Percentiles rank a stretch among this genome's conserved stretches.
These are phyloP conservation scores for Magallana nippona DNA, from an alignment of 2,888 invertebrate genomes.

Conservation along the genomic window DNA sequence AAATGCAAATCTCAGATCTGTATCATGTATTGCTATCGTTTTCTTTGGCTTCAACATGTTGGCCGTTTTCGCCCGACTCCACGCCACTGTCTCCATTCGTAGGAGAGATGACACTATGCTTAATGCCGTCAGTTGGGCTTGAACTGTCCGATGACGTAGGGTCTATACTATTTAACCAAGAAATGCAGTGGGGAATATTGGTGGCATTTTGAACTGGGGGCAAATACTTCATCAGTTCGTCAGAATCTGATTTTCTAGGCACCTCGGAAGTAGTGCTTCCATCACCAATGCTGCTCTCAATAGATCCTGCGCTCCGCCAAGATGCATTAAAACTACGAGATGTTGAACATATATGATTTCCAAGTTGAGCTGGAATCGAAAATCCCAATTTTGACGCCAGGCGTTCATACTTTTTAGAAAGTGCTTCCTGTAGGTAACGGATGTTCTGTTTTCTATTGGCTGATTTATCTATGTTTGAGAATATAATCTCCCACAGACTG, in stretches of 20 bases:
- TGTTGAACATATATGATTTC: constrained; percentile 1
- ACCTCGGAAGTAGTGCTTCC: constrained; percentile 44
- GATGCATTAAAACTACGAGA: neutral
- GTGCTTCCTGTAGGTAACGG: constrained; percentile 37
- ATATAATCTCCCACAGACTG: constrained; percentile 41
- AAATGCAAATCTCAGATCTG: too few relatives aligned
- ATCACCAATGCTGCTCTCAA: constrained; percentile 41
- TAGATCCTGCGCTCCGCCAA: neutral
- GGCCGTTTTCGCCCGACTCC: neutral
- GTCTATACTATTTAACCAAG: constrained; percentile 24
- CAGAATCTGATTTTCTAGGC: neutral
- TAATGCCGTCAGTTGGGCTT: neutral
- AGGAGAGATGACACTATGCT: neutral
- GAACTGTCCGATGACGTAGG: neutral
- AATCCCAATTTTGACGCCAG: constrained; percentile 37
- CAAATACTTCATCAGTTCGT: neutral
- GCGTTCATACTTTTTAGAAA: constrained; percentile 42
- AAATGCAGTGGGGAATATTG: constrained; percentile 30
- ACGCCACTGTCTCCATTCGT: neutral
- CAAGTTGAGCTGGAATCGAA: constrained; percentile 15
- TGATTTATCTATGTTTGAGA: constrained; percentile 37
- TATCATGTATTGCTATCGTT: neutral
- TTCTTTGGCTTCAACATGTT: neutral
- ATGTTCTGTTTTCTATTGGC: constrained; percentile 18
- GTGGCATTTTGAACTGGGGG: neutral